Conservation (phyloP, 2,888 invertebrate genomes). For the Muschampia plurimacula region DNA sequence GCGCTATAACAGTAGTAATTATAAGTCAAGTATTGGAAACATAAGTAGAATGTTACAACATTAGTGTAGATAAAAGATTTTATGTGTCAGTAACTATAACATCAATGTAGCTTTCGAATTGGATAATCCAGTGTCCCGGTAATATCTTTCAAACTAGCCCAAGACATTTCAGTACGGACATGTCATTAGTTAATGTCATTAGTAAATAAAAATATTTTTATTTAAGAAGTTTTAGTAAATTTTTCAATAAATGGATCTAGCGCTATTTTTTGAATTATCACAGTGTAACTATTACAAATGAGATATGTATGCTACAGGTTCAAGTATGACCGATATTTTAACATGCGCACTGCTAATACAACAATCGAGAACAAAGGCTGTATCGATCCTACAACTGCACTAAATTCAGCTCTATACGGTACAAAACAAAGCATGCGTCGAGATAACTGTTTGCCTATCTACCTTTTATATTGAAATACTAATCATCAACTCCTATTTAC, state of each 20-base stretch:
- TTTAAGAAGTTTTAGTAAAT: background rate
- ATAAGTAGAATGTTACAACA: too few species aligned
- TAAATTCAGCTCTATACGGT: constrained; percentile 30
- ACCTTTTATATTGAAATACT: background rate
- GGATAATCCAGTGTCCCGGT: background rate
- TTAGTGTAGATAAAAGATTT: too few species aligned
- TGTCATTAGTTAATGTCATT: constrained; percentile 30
- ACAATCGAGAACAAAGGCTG: constrained; percentile 37
- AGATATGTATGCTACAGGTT: background rate
- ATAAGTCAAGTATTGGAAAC: too few species aligned
- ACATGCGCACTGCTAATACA: constrained; percentile 38
- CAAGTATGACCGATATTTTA: constrained; percentile 30
- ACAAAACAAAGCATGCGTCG: constrained; percentile 19
- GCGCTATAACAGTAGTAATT: too few species aligned
- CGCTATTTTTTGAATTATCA: background rate
- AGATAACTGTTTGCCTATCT: background rate
- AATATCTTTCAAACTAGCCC: constrained; percentile 21
- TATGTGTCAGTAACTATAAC: too few species aligned
- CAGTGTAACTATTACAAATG: background rate
- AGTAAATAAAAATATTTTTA: too few species aligned
- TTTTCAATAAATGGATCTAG: background rate
- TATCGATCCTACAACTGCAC: constrained; percentile 37
- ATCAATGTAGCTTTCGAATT: background rate
- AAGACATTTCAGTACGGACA: constrained; percentile 20
- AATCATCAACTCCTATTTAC: background rate